phyloP scores from a whole-genome alignment of 1,140 invertebrate species.

The Melanaphis sacchari region DNA sequence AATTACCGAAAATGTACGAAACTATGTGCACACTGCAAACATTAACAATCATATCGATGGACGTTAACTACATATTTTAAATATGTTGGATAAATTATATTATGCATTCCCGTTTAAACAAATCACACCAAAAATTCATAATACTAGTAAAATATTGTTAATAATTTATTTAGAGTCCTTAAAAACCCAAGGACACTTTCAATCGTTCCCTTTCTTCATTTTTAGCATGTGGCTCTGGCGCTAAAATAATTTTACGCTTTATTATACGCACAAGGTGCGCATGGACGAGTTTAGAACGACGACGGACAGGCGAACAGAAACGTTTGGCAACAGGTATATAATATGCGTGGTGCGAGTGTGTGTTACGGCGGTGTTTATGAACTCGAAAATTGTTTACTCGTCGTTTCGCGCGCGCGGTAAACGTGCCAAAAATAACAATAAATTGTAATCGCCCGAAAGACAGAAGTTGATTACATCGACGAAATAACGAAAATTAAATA shows the following conservation, averaged over 20 bases:
- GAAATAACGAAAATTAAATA: constrained; percentile 41
- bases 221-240: background rate
- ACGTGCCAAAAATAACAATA: constrained; percentile 45
- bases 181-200: background rate
- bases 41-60: background rate
- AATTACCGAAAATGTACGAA: background rate
- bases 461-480: background rate
- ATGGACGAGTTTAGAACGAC: background rate
- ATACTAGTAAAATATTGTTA: background rate
- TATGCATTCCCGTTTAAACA: background rate
- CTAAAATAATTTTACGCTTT: background rate
- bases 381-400: constrained; percentile 40
- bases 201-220: background rate
- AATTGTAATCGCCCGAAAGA: constrained; percentile 34
- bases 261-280: background rate
- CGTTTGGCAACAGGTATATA: constrained; percentile 34
- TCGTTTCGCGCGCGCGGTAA: constrained; percentile 8
- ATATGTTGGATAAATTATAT: background rate
- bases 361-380: constrained; percentile 1
- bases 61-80: background rate
- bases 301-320: background rate
- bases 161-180: background rate
- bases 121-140: background rate
- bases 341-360: background rate
- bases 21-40: background rate